A percentile compares a stretch with the other conserved stretches of the same genome.
phyloP scores from a whole-genome alignment of 1,140 invertebrate genomes.

The Zaprionus gabonicus region DNA sequence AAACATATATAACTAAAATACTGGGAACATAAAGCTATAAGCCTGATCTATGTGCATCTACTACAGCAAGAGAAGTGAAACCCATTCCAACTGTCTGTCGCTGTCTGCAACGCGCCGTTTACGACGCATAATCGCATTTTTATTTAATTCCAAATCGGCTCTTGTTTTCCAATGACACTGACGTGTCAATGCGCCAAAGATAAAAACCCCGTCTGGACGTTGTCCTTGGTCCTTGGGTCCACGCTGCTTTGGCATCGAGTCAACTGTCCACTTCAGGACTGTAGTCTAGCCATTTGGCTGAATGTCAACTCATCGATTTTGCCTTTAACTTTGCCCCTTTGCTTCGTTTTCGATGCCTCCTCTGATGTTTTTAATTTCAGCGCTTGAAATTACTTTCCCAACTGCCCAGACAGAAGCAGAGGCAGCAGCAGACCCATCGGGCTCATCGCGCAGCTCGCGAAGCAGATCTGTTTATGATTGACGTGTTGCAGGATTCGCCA shows the following conservation, averaged over 20 bases:
- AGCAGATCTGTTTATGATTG: constrained; percentile 67
- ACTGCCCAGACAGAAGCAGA: constrained; percentile 31
- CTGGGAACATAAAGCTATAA: not conserved
- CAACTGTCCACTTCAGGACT: constrained; percentile 76
- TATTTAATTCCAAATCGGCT: constrained; percentile 69
- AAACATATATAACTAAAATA: too few relatives aligned
- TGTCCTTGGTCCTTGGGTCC: constrained; percentile 29
- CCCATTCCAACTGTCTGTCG: constrained; percentile 35
- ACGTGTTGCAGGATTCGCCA: constrained; percentile 39
- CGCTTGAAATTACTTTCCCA: constrained; percentile 73
- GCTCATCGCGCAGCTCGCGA: not conserved
- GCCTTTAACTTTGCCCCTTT: constrained; percentile 28
- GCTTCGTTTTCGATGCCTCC: constrained; percentile 25
- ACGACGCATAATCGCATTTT: constrained; percentile 77
- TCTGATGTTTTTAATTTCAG: constrained; percentile 50
- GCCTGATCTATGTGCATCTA: not conserved
- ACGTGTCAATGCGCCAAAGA: constrained; percentile 74
- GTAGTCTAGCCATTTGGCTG: constrained; percentile 70
- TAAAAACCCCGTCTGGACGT: constrained; percentile 19
- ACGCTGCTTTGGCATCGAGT: constrained; percentile 65
- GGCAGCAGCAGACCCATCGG: not conserved
- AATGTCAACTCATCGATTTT: constrained; percentile 74
- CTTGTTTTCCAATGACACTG: constrained; percentile 70
- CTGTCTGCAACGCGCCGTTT: constrained; percentile 70
- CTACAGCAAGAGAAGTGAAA: constrained; percentile 20